Evolutionary conservation across 2,113 vertebrate species (phyloP).

Genomic region (Arvicanthis niloticus): DNA sequence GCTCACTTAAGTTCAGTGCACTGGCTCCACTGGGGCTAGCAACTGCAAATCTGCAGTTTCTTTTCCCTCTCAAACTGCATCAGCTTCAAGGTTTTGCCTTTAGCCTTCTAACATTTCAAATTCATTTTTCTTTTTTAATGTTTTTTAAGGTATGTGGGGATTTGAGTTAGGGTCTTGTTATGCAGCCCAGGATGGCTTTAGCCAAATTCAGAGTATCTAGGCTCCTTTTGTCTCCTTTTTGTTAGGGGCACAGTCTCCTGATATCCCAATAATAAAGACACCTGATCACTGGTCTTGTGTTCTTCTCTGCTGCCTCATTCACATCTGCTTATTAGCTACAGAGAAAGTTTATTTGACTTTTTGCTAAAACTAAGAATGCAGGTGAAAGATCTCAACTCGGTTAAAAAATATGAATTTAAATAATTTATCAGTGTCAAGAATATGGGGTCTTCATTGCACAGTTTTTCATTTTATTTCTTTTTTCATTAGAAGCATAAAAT

Average conservation of each 20-base stretch:
- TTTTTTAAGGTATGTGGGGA: neutral
- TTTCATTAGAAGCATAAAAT: neutral
- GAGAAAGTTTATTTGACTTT: conserved; percentile 18
- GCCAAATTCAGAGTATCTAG: neutral
- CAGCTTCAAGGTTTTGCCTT: neutral
- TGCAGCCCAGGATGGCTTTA: neutral
- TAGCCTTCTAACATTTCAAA: conserved; percentile 29
- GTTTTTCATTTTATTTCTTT: neutral
- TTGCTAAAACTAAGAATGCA: conserved; percentile 38
- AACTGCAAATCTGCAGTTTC: neutral
- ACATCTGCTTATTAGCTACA: neutral
- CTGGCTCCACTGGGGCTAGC: neutral
- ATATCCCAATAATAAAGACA: neutral
- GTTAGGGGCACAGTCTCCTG: neutral
- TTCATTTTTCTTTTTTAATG: neutral
- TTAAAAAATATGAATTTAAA: conserved; percentile 26
- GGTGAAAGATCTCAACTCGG: neutral
- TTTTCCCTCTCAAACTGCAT: neutral
- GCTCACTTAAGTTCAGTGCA: neutral
- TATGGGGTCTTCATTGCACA: neutral
- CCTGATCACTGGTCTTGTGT: neutral
- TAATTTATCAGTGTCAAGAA: conserved; percentile 3
- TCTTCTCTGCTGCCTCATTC: conserved; percentile 8
- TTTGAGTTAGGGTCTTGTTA: neutral
- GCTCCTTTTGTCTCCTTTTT: neutral